phyloP scores from a whole-genome alignment of 2,888 invertebrate species.

The Notocelia uddmanniana region DNA sequence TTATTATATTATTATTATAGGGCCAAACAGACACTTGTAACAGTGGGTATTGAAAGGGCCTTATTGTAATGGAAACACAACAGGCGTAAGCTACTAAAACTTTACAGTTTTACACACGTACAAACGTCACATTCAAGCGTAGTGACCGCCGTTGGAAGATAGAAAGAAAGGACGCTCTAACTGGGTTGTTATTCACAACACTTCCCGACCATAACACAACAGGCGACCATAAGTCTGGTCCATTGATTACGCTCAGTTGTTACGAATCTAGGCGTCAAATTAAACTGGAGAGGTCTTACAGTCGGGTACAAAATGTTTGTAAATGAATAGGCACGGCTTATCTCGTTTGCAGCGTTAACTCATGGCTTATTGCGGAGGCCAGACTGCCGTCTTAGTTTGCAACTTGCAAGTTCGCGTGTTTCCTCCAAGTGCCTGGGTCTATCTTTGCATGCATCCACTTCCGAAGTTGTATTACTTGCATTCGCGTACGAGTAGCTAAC shows the following conservation, averaged over 20 bases:
- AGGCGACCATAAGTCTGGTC: background rate
- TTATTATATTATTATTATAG: too few species aligned
- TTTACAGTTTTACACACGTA: too few species aligned
- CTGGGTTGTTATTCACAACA: background rate
- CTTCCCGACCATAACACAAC: background rate
- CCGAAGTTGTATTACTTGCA: slow-evolving; percentile 36
- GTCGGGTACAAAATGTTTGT: background rate
- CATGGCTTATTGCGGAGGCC: slow-evolving; percentile 41
- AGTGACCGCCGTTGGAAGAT: background rate
- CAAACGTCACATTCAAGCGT: too few species aligned
- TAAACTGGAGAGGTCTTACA: background rate
- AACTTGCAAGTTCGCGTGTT: slow-evolving; percentile 40
- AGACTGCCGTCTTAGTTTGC: slow-evolving; percentile 35
- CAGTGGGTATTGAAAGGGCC: too few species aligned
- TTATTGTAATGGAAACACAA: too few species aligned
- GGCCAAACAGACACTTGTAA: too few species aligned
- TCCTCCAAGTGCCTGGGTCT: slow-evolving; percentile 31
- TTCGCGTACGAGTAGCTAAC: slow-evolving; percentile 17
- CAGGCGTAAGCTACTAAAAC: too few species aligned
- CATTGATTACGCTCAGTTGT: background rate
- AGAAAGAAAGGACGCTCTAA: background rate
- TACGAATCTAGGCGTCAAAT: background rate
- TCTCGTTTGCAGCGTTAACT: slow-evolving; percentile 40
- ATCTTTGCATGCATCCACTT: slow-evolving; percentile 37
- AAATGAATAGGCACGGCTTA: slow-evolving; percentile 21